Base-by-base conservation (phyloP, 1,140 invertebrate genomes). In the Aphaenogaster floridana region DNA sequence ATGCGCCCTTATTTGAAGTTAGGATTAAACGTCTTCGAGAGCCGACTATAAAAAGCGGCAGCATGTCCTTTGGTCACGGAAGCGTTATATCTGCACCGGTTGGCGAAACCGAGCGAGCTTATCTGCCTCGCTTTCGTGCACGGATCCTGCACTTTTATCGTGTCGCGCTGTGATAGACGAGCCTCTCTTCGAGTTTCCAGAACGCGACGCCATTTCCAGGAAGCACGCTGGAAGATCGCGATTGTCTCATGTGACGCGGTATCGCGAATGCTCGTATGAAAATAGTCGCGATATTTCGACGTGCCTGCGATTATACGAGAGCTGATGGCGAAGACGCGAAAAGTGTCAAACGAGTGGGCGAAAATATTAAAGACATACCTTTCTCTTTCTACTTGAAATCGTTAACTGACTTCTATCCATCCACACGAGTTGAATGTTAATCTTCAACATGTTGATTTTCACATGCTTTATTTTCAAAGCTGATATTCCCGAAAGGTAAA, bases 171-270 rank as follows among this genome's bases (percentile, higher is more conserved):
- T 74, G 80, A 84, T 76, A 74, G 80, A 84, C 80, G 80, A 74
- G 68, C 36, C 28, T 84, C 80, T 61, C 54, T 76, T 84, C 52
- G 54, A 8, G 42, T 74, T 84, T 84, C 34, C 80, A 84, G 80
- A 84, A 84, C 57, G 80, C 80, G 13, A 76, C 39, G 80, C 7
- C 69, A 48, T 84, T 84, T 76, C 69, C 69, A 76, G 54, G 69
- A 76, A 84, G 42, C 80, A 4, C 42, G 42, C n/a, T 54, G 69
- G 80, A 84, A 84, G 69, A 57, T 84, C 69, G 80, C 69, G 69
- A 84, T 84, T 84, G 80, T 84, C 80, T 84, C 80, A 50, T 57
- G 17, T 84, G 69, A 74, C 80, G 69, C 15, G 80, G 50, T 74
- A 76, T 74, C 54, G 68, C 79, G 79, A 28, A 45, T 57, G 52